Evolutionary conservation across 2,888 invertebrate species (phyloP).

Genomic region (Cephus sareptanus): DNA sequence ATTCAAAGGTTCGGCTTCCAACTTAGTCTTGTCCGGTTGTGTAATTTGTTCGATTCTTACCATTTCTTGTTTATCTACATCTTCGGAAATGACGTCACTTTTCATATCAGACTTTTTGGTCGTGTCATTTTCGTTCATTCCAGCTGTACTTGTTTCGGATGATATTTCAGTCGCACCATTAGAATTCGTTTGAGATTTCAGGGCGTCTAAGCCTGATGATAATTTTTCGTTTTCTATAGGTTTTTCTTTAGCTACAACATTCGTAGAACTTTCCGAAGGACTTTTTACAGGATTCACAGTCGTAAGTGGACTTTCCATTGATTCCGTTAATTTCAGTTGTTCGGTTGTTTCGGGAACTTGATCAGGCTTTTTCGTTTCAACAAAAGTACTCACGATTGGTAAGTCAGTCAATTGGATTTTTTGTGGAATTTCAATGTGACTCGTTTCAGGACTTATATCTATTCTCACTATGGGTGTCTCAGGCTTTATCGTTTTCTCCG

Average conservation of each 20-base stretch:
- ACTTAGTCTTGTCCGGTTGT: not conserved
- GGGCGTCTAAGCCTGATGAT: not conserved
- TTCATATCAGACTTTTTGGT: not conserved
- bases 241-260: not conserved
- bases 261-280: not conserved
- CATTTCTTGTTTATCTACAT: not conserved
- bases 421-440: conserved; percentile 24
- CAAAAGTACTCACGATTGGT: conserved; percentile 20
- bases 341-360: not conserved
- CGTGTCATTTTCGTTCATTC: not conserved
- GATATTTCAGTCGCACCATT: not conserved
- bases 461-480: conserved; percentile 34
- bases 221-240: not conserved
- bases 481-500: conserved; percentile 16
- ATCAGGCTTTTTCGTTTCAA: conserved; percentile 11
- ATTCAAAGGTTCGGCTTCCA: not conserved
- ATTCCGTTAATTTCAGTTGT: not conserved
- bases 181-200: not conserved
- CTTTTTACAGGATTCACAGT: not conserved
- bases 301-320: not conserved
- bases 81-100: not conserved
- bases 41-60: not conserved
- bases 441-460: conserved; percentile 33
- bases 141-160: not conserved
- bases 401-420: conserved; percentile 32